phyloP scores from a whole-genome alignment of 2,888 invertebrate species.

The Ceriagrion tenellum region DNA sequence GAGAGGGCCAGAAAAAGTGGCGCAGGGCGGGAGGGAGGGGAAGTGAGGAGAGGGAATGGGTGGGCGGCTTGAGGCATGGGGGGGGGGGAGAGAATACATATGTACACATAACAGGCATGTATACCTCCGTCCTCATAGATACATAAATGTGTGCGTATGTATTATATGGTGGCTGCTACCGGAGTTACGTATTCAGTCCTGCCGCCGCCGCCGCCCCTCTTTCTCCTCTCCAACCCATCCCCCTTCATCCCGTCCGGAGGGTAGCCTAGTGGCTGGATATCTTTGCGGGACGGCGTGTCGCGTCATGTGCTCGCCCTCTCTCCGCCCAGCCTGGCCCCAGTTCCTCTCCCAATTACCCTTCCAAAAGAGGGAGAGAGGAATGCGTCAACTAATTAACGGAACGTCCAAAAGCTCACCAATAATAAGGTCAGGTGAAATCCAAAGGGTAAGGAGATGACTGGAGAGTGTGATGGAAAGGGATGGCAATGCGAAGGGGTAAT shows the following conservation, averaged over 20 bases:
- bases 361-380: neutral
- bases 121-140: neutral
- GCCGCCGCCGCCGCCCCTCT: conserved; percentile 15
- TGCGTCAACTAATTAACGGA: conserved; percentile 64
- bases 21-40: neutral
- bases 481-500: too few relatives aligned
- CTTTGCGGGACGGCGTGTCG: too few relatives aligned
- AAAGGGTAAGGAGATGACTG: neutral
- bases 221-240: neutral
- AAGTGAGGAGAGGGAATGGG: neutral
- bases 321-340: neutral
- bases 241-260: neutral
- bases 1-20: conserved; percentile 51
- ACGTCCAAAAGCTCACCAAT: conserved; percentile 63
- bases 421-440: conserved; percentile 38
- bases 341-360: neutral
- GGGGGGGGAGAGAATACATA: neutral
- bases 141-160: conserved; percentile 36
- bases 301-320: neutral
- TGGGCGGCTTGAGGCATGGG: neutral
- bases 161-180: conserved; percentile 55
- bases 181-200: conserved; percentile 66
- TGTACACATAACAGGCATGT: neutral
- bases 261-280: conserved; percentile 35
- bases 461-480: neutral